Base-by-base conservation (phyloP, 2,113 vertebrate genomes). In the Anser brachyrhynchus region DNA sequence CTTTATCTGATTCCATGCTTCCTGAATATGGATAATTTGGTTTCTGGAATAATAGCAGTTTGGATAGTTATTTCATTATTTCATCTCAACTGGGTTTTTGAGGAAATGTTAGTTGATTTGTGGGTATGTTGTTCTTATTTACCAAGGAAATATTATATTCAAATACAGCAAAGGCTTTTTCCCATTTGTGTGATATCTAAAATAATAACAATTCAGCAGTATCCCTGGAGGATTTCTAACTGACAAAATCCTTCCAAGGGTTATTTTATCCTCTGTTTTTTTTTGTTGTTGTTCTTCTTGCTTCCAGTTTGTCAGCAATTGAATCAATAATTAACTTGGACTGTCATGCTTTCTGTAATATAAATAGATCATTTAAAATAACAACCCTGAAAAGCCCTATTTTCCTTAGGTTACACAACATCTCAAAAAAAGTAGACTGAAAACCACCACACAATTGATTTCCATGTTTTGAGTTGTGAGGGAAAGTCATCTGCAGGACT, bases 361-460 rank as follows among this genome's bases (percentile, higher is more conserved):
- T 76, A 94, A 93, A 96, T 44, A 96, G 77, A 87, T 91, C 51
- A 83, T 73, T 83, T 95, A 90, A 79, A 87, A 84, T 87, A 95
- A 89, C 80, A 82, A 54, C 70, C 59, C 64, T 79, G 80, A 89
- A 96, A 93, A 76, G 14, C 18, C 62, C 67, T 76, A 5, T 89
- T 95, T 96, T 95, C 74, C 80, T 93, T 82, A 91, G 70, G 66
- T 93, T 96, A 93, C 67, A 93, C 59, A 96, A 89, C 61, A 92
- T 70, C 62, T 86, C 54, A 76, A 71, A 91, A 95, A 95, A 49
- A 75, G 59, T 23, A 6, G 5, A 66, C 77, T 95, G 43, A 84
- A 96, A 96, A 87, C 28, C 81, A 78, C 64, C 16, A 41, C 11
- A 58, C 39, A 72, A 83, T 13, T 67, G 72, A 91, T 89, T 89